Percentiles rank a stretch among this genome's conserved stretches.
phyloP scores from a whole-genome alignment of 2,113 vertebrate genomes.

The Actenoides lindsayi region DNA sequence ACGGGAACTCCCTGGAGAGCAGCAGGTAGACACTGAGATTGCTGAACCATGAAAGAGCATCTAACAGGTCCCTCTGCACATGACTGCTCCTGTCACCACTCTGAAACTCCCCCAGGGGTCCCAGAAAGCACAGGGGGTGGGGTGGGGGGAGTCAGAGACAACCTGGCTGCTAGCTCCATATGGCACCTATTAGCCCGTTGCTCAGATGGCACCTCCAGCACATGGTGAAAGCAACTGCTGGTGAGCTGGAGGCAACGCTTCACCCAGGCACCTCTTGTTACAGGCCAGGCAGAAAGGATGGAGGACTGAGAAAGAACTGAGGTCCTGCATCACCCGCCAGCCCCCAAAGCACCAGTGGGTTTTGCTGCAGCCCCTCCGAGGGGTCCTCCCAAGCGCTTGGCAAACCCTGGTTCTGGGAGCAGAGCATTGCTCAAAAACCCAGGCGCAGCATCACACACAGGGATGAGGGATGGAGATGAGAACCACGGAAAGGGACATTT shows the following conservation, averaged over 20 bases:
- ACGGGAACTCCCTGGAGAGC: neutral
- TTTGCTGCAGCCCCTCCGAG: neutral
- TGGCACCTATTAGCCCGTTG: neutral
- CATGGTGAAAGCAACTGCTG: neutral
- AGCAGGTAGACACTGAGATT: neutral
- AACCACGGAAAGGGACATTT: fast-evolving
- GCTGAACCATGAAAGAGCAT: slow-evolving; percentile 29
- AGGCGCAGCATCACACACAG: fast-evolving
- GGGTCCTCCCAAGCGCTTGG: neutral
- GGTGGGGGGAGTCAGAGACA: neutral
- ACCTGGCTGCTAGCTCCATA: neutral
- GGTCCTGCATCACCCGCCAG: neutral
- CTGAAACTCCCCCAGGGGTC: neutral
- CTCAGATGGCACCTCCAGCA: neutral
- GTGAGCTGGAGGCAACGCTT: fast-evolving
- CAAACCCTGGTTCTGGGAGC: fast-evolving
- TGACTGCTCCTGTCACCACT: slow-evolving; percentile 18
- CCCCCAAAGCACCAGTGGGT: neutral
- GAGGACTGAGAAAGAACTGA: neutral
- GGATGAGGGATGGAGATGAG: neutral
- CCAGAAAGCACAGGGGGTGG: neutral
- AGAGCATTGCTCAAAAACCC: neutral
- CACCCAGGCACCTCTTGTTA: neutral
- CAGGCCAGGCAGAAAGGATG: neutral
- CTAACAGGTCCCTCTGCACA: slow-evolving; percentile 38